These are phyloP conservation scores for Zaprionus taronus DNA, from an alignment of 1,140 invertebrate genomes.

Conservation along the genomic window DNA sequence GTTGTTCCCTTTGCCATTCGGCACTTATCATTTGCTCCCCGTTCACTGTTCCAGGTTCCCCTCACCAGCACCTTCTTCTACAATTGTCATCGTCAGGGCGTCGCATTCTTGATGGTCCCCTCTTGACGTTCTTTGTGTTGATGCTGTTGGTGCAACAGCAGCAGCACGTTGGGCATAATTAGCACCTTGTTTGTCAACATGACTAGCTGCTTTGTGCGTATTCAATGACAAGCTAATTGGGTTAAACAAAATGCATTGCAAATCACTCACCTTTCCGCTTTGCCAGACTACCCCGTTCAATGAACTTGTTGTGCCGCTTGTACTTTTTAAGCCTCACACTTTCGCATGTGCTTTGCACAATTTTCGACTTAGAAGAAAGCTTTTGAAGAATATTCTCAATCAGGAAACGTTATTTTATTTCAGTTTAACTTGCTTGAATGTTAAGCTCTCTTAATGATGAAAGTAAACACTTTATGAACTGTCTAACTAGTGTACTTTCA, in stretches of 20 bases:
- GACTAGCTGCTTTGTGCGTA: slow-evolving; percentile 8
- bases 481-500: too few relatives aligned
- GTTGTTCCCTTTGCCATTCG: slow-evolving; percentile 20
- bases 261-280: background rate
- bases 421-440: too few relatives aligned
- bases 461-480: too few relatives aligned
- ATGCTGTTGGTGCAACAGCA: slow-evolving; percentile 14
- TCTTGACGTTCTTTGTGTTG: slow-evolving; percentile 2
- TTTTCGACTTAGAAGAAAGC: too few relatives aligned
- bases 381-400: too few relatives aligned
- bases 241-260: slow-evolving; percentile 32
- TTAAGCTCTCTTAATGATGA: too few relatives aligned
- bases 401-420: too few relatives aligned
- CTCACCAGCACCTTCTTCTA: background rate
- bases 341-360: too few relatives aligned
- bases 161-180: slow-evolving; percentile 34
- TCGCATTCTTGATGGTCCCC: slow-evolving; percentile 6
- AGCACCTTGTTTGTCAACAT: slow-evolving; percentile 32
- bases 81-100: slow-evolving; percentile 21
- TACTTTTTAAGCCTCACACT: too few relatives aligned
- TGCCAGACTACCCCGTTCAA: too few relatives aligned
- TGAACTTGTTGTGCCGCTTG: too few relatives aligned
- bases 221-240: slow-evolving; percentile 34
- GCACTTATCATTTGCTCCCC: slow-evolving; percentile 26
- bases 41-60: background rate